Percentiles rank a stretch among this genome's conserved stretches.
Evolutionary conservation across 2,113 vertebrate genomes (phyloP).

Genomic region (Oreochromis tanganicae): DNA sequence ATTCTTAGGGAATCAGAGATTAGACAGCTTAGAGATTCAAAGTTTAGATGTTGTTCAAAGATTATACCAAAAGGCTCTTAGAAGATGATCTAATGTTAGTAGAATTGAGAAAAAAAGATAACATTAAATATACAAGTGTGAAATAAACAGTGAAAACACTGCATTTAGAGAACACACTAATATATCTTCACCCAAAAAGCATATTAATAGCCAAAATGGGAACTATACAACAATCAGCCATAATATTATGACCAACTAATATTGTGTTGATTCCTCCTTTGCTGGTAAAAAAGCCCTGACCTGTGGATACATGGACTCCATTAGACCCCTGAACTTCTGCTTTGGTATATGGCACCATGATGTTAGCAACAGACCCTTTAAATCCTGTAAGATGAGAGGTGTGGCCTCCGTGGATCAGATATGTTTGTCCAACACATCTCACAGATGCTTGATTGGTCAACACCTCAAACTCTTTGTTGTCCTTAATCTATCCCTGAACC

Average conservation of each 20-base stretch:
- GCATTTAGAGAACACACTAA: background rate
- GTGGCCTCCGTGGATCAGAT: background rate
- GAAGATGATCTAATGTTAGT: background rate
- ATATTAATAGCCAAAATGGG: background rate
- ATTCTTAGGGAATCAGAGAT: background rate
- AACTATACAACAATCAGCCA: accelerated
- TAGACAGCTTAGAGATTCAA: background rate
- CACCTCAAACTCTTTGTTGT: background rate
- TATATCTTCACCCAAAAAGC: background rate
- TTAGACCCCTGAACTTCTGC: background rate
- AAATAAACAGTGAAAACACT: background rate
- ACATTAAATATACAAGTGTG: background rate
- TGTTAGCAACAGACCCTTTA: background rate
- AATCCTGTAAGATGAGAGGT: background rate
- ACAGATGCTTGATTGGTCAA: background rate
- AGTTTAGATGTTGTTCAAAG: background rate
- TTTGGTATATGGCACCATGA: background rate
- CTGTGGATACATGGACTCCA: background rate
- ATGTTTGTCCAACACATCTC: background rate
- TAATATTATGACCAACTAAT: background rate
- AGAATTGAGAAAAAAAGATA: background rate
- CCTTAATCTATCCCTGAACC: background rate
- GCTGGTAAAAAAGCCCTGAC: background rate
- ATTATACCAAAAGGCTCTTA: background rate
- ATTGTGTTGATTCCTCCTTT: background rate